Percentiles rank a stretch among this genome's conserved stretches.
Evolutionary conservation across 2,797 vertebrate species (phyloP).

Genomic region (Muraenolepis orangiensis): DNA sequence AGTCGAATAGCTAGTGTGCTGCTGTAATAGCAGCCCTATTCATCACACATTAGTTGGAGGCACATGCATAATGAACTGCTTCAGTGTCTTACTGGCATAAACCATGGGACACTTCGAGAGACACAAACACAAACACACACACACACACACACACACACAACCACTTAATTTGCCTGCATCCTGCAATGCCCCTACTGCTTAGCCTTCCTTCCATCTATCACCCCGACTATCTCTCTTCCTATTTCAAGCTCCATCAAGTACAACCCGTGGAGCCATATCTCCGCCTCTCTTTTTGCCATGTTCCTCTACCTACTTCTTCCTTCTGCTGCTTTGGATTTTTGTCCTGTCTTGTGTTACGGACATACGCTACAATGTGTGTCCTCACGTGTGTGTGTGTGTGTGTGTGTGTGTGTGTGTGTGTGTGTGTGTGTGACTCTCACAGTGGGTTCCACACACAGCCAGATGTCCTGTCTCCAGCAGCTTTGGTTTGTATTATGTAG

Average conservation of each 20-base stretch:
- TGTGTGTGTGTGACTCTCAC: too few relatives aligned
- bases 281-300: not conserved
- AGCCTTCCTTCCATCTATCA: not conserved
- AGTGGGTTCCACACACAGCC: not conserved
- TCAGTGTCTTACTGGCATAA: constrained; percentile 21
- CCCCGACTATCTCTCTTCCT: not conserved
- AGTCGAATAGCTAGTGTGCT: constrained; percentile 15
- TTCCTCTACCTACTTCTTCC: not conserved
- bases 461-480: not conserved
- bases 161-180: not conserved
- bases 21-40: constrained; percentile 15
- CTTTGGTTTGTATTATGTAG: not conserved
- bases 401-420: too few relatives aligned
- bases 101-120: not conserved
- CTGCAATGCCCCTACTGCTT: not conserved
- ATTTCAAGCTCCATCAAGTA: not conserved
- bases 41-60: constrained; percentile 33
- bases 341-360: not conserved
- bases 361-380: too few relatives aligned
- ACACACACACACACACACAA: constrained; percentile 4
- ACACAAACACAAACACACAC: constrained; percentile 6
- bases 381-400: too few relatives aligned
- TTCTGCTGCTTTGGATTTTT: not conserved
- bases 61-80: constrained; percentile 25
- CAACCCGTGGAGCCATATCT: not conserved